These are phyloP conservation scores for Pollicipes pollicipes DNA, from an alignment of 1,140 invertebrate genomes.

Conservation along the genomic window DNA sequence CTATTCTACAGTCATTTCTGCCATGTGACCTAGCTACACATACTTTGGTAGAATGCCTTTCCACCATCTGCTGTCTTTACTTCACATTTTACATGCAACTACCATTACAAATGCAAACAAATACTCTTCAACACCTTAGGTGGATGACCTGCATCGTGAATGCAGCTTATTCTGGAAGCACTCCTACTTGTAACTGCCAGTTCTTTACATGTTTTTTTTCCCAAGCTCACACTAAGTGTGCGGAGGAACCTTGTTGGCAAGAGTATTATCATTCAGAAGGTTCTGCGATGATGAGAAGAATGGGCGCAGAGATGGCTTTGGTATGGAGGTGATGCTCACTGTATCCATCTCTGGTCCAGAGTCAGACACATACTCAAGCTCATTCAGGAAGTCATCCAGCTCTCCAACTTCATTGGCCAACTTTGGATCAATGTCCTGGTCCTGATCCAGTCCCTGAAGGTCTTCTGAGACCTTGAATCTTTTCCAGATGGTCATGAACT, in stretches of 20 bases:
- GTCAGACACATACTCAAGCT: slow-evolving; percentile 68
- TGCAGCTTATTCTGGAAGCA: background rate
- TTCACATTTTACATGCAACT: background rate
- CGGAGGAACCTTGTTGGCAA: background rate
- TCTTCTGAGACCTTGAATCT: slow-evolving; percentile 84
- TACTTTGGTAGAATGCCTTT: background rate
- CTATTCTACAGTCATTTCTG: background rate
- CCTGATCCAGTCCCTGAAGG: slow-evolving; percentile 40
- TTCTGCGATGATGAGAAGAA: slow-evolving; percentile 82
- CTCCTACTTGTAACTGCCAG: background rate
- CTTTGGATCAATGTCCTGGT: slow-evolving; percentile 23
- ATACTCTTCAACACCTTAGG: background rate
- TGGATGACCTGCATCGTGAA: background rate
- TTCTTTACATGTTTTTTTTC: background rate
- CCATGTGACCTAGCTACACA: background rate
- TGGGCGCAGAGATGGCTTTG: slow-evolving; percentile 81
- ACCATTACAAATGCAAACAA: background rate
- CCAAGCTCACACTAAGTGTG: too few relatives aligned
- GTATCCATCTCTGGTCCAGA: slow-evolving; percentile 87
- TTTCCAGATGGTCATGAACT: slow-evolving; percentile 82
- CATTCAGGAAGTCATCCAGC: slow-evolving; percentile 61
- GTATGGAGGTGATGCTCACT: slow-evolving; percentile 87
- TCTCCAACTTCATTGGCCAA: slow-evolving; percentile 40
- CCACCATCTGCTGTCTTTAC: background rate
- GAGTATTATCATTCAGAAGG: slow-evolving; percentile 31